Evolutionary conservation across 2,113 vertebrate species (phyloP).

Genomic region (Pitta sordida): DNA sequence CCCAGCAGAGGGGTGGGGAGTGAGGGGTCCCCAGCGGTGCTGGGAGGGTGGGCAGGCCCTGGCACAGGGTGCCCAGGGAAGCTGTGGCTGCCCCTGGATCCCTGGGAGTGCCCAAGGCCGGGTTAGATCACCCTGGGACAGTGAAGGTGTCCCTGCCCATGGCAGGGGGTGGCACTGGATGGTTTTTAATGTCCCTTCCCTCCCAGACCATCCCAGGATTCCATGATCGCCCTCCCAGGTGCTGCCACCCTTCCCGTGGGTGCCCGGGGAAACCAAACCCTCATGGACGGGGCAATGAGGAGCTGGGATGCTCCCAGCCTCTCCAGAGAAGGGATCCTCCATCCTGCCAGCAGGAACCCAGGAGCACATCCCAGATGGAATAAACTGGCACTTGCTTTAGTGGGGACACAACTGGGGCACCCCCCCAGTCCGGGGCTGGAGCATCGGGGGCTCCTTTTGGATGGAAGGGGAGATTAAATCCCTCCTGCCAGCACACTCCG

Average conservation of each 20-base stretch:
- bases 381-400: background rate
- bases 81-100: background rate
- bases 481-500: background rate
- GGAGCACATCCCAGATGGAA: background rate
- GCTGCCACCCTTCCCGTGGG: background rate
- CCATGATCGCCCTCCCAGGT: background rate
- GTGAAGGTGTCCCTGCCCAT: background rate
- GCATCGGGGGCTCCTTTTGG: background rate
- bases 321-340: background rate
- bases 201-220: background rate
- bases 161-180: background rate
- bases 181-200: background rate
- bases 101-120: background rate
- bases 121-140: background rate
- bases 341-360: background rate
- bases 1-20: background rate
- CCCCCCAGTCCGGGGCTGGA: background rate
- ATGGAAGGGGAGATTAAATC: background rate
- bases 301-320: background rate
- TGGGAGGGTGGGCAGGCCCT: background rate
- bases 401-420: background rate
- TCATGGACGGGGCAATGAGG: background rate
- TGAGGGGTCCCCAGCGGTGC: background rate
- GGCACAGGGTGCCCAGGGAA: background rate
- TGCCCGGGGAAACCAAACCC: fast-evolving